Evolutionary conservation across 2,888 invertebrate species (phyloP).

Genomic region (Polydesmus complanatus): DNA sequence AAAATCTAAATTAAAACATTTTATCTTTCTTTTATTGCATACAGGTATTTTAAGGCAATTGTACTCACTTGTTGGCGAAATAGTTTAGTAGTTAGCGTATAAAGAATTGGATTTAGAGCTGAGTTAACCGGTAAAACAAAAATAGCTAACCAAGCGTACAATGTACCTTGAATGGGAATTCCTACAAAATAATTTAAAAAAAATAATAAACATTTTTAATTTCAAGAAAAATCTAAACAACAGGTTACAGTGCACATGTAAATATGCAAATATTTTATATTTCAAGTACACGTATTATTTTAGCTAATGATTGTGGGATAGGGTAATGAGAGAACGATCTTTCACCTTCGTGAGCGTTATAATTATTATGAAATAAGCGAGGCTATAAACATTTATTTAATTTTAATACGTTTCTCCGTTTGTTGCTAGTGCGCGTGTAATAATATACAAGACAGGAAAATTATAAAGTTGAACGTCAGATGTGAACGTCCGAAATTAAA

Average conservation of each 20-base stretch:
- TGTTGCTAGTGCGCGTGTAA: too few relatives aligned
- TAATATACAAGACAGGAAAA: too few relatives aligned
- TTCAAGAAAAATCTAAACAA: not conserved
- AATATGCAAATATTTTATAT: not conserved
- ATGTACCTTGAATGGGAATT: constrained; percentile 38
- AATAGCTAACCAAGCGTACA: constrained; percentile 48
- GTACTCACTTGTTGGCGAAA: constrained; percentile 42
- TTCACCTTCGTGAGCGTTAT: too few relatives aligned
- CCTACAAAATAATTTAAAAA: constrained; percentile 30
- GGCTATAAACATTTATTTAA: too few relatives aligned
- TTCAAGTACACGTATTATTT: too few relatives aligned
- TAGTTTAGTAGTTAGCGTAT: constrained; percentile 45
- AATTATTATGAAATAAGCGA: too few relatives aligned
- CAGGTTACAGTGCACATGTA: not conserved
- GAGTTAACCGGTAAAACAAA: constrained; percentile 47
- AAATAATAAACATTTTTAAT: not conserved
- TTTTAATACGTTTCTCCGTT: too few relatives aligned
- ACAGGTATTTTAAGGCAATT: not conserved
- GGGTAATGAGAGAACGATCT: too few relatives aligned
- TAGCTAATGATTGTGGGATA: not conserved
- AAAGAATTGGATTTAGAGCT: constrained; percentile 46
- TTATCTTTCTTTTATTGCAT: not conserved
- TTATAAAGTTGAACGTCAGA: too few relatives aligned
- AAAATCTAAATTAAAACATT: constrained; percentile 3
- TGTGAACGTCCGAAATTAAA: too few relatives aligned